Base-by-base conservation (phyloP, 1,140 invertebrate species). In the Bombyx mori region DNA sequence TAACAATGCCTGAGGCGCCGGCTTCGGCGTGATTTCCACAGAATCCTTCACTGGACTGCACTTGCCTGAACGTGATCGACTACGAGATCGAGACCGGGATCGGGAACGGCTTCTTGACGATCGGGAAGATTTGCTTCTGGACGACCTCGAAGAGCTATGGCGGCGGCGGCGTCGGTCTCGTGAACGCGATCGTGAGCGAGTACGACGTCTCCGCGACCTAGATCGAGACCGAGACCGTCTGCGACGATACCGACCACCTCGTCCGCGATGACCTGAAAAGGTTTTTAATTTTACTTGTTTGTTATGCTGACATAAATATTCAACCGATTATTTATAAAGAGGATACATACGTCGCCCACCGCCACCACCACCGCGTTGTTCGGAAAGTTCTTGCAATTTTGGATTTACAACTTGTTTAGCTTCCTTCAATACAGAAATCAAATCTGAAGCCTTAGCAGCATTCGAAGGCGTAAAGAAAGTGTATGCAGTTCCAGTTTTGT, bases 391-490 rank as follows among this genome's bases (percentile, higher is more conserved):
- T 73, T 88, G 86, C 58, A 89, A 66, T 71, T 89, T 89, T 8
- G 86, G 84, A 74, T 88, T 88, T 7, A 89, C 83, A 42, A 96
- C 93, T 91, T 99, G 98, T 79, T 99, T 98, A 3, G 98, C 97
- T 89, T 99, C 98, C 73, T 94, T 93, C 52, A 99, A 87, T 18
- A 99, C 97, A 58, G 95, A 92, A 35, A 99, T 94, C 62, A 99
- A 89, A 86, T 99, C 97, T 66, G 92, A 93, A 0, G 97, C 97
- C 86, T 99, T 98, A 64, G 96, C 96, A 10, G 92, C 92, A 86
- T 99, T 99, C 60, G 92, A 92, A 46, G 93, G 92, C 1, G 98
- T 99, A 82, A 99, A 99, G 88, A 99, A 98, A 10, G 98, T 99
- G 87, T 99, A 99, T 1, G 98, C 98, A 1, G 98, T 99, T 57